Conservation (phyloP, 2,113 vertebrate species). For the Elephas maximus region DNA sequence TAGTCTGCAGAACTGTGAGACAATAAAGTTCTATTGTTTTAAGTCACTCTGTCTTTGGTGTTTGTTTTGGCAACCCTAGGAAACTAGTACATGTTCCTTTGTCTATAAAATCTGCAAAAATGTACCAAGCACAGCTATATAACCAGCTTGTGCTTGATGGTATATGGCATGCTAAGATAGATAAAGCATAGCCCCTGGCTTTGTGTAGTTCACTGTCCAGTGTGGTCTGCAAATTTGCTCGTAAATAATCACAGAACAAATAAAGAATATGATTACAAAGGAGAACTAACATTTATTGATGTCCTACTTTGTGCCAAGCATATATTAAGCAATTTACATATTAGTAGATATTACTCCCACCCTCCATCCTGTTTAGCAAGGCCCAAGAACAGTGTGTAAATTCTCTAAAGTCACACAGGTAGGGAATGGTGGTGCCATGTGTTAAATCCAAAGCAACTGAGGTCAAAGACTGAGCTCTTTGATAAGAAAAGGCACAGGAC, state of each 20-base stretch:
- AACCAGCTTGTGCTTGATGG: constrained; percentile 1
- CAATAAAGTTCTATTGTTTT: too few species aligned
- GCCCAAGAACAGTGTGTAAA: neutral
- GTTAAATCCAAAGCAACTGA: neutral
- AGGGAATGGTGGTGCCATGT: neutral
- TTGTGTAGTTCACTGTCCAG: neutral
- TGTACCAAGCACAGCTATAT: neutral
- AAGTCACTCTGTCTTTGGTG: too few species aligned
- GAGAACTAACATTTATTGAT: neutral
- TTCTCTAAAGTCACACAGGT: neutral
- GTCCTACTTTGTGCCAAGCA: neutral
- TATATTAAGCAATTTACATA: constrained; percentile 56
- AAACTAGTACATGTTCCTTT: neutral
- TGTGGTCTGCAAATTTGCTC: neutral
- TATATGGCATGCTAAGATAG: neutral
- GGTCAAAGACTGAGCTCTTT: neutral
- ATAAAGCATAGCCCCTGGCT: neutral
- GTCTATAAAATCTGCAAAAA: constrained; percentile 48
- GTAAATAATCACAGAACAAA: constrained; percentile 52
- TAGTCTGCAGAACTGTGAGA: too few species aligned
- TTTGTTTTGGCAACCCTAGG: too few species aligned
- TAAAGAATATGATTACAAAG: constrained; percentile 26
- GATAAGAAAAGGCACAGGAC: neutral
- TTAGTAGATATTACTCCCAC: neutral
- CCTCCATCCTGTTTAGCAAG: neutral